These are phyloP conservation scores for Epinephelus fuscoguttatus DNA, from an alignment of 2,113 vertebrate genomes.

Conservation along the genomic window DNA sequence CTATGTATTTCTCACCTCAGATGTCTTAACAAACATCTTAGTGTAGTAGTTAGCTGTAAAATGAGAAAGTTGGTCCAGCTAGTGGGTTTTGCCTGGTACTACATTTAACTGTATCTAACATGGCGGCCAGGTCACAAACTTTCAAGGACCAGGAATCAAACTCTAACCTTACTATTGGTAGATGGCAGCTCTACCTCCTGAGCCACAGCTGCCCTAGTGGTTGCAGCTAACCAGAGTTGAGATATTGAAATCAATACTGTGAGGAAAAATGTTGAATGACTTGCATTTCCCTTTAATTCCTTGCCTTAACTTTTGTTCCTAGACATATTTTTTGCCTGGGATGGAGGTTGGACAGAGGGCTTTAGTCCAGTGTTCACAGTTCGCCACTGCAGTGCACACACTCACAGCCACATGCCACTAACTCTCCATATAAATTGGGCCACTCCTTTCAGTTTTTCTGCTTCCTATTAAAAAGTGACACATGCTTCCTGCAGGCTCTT, in stretches of 20 bases:
- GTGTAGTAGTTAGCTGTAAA: no score
- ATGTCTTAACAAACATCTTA: no score
- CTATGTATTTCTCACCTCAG: no score
- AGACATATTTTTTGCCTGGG: background rate
- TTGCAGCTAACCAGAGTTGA: background rate
- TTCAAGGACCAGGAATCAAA: no score
- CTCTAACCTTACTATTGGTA: no score
- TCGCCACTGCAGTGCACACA: background rate
- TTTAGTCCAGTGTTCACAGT: background rate
- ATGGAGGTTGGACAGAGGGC: slow-evolving; percentile 1
- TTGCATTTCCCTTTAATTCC: background rate
- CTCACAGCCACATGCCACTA: slow-evolving; percentile 13
- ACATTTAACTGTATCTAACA: no score
- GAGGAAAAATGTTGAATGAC: background rate
- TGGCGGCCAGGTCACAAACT: no score
- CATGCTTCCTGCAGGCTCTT: slow-evolving; percentile 32
- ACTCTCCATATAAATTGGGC: slow-evolving; percentile 8
- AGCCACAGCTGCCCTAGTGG: background rate
- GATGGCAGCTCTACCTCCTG: no score
- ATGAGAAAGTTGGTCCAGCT: no score
- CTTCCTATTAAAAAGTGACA: slow-evolving; percentile 40
- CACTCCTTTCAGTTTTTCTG: slow-evolving; percentile 20
- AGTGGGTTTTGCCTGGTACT: no score
- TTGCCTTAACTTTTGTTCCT: background rate
- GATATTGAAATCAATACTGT: background rate